A percentile compares a stretch with the other conserved stretches of the same genome.
phyloP scores from a whole-genome alignment of 2,888 invertebrate species.

The Heterodera filipjevi region DNA sequence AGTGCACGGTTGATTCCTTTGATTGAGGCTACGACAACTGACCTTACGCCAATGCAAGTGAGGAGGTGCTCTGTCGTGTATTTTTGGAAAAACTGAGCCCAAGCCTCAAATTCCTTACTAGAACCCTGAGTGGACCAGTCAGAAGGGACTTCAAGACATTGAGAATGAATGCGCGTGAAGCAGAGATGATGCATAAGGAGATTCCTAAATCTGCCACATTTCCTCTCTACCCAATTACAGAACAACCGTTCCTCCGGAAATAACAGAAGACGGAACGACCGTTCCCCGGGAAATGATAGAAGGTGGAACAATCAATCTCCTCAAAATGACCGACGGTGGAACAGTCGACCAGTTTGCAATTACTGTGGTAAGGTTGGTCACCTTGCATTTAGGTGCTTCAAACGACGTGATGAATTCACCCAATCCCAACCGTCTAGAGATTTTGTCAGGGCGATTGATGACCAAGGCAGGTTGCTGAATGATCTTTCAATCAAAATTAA shows the following conservation, averaged over 20 bases:
- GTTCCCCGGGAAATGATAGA: neutral
- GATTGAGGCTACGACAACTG: neutral
- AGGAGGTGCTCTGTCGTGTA: neutral
- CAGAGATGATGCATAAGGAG: neutral
- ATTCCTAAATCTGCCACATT: neutral
- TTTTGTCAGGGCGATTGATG: neutral
- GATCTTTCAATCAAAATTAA: neutral
- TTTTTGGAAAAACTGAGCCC: neutral
- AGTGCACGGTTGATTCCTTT: neutral
- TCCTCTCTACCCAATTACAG: neutral
- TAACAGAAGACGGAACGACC: neutral
- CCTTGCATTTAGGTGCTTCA: neutral
- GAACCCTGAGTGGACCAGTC: neutral
- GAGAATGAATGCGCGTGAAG: neutral
- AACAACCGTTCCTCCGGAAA: neutral
- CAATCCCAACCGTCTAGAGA: too few species aligned
- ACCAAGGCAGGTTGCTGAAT: neutral
- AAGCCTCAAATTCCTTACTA: neutral
- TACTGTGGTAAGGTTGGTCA: neutral
- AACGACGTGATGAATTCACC: neutral
- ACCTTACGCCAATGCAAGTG: neutral
- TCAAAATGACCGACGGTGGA: neutral
- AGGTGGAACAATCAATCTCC: neutral
- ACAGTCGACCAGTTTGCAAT: neutral
- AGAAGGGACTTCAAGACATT: neutral